Evolutionary conservation across 30 jellyfish, hydroid and myxozoan species (phyloP).

Genomic region (Hydractinia echinata): DNA sequence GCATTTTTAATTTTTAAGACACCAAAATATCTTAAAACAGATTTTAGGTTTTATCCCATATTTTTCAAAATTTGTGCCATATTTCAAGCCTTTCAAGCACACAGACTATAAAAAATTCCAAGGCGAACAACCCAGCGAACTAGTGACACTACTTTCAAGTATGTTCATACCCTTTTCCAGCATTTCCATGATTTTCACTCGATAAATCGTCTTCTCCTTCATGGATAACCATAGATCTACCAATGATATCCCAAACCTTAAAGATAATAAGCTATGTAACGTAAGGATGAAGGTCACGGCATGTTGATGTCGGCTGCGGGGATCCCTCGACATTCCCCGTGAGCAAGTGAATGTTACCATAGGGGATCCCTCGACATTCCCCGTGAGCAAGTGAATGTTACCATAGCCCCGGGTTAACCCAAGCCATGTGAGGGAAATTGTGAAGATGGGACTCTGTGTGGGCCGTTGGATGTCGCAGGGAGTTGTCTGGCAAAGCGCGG

Average conservation of each 20-base stretch:
- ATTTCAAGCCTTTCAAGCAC: neutral
- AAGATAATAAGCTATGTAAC: neutral
- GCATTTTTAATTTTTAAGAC: no score
- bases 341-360: no score
- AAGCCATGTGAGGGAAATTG: no score
- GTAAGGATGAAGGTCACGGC: neutral
- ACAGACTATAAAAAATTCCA: no score
- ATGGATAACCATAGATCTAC: conserved; percentile 84
- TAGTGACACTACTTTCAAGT: neutral
- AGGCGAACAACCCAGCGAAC: neutral
- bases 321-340: no score
- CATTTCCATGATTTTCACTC: conserved; percentile 22
- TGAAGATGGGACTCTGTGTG: no score
- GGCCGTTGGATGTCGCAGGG: no score
- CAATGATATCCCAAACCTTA: conserved; percentile 92
- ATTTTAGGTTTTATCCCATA: neutral
- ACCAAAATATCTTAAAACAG: no score
- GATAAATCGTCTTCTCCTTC: conserved; percentile 57
- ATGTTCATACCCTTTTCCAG: conserved; percentile 45
- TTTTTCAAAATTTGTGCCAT: neutral
- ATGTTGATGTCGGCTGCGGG: neutral
- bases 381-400: no score
- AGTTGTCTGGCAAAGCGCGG: no score
- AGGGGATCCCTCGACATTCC: no score
- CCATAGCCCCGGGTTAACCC: no score